Base-by-base conservation (phyloP, 2,888 invertebrate genomes). In the Anthrax anthrax region DNA sequence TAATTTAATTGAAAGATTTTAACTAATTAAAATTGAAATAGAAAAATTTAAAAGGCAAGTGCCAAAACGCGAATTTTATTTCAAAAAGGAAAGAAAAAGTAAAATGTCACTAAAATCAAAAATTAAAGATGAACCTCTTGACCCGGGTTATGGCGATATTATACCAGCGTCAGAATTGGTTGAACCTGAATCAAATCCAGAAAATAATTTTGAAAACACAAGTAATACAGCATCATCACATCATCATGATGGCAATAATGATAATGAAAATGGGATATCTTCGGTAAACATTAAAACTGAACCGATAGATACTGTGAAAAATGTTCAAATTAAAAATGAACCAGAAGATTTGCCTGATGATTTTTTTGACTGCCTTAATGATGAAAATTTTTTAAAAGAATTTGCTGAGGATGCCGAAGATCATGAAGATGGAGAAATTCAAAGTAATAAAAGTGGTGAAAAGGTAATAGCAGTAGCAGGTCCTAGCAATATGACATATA, bases 351-450 rank as follows among this genome's bases (percentile, higher is more conserved):
- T 49, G 23, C 47, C 49, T 4, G 49, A 47, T n/a, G 43, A 44
- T 37, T 49, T 47, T 41, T 49, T 49, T 17, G 44, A 47, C 32
- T 47, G 47, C 16, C 34, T 49, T 14, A 42, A 41, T 12, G 44
- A 49, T 17, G 23, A 44, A 13, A 27, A 47, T 17, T 47, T 44
- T 14, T 14, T 49, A 1, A 39, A 49, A 27, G 42, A 42, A 14
- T 16, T 49, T 3, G 38, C 44, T 23, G 44, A 49, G 32, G 38
- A 44, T 16, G 18, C 8, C 9, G 40, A 16, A 4, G 41, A 18
- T 16, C 17, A 17, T 17, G 32, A 10, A n/a, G 29, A 18, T 27
- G 18, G 10, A 29, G 34, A 42, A 42, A 18, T 9, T 34, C 13
- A 18, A 4, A 34, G 18, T n/a, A 2, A 34, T 34, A 18, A 18